phyloP scores from a whole-genome alignment of 2,797 vertebrate species.

The Cygnus olor region DNA sequence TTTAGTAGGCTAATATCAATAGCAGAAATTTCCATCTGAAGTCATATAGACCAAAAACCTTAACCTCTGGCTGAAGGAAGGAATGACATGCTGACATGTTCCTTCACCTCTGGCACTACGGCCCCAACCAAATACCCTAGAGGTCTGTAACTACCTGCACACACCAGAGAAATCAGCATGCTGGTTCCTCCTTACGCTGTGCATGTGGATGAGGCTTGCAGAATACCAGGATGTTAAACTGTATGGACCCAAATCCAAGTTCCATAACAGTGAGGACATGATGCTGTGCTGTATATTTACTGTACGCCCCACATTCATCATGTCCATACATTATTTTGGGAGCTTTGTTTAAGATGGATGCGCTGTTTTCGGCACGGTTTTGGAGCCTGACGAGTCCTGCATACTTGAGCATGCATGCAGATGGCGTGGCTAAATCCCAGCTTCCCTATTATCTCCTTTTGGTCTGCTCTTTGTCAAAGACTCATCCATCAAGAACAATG shows the following conservation, averaged over 20 bases:
- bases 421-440: not conserved
- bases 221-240: not conserved
- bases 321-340: not conserved
- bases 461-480: not conserved
- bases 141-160: not conserved
- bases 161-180: too few relatives aligned
- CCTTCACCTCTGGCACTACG: not conserved
- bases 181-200: too few relatives aligned
- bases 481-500: not conserved
- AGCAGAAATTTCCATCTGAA: not conserved
- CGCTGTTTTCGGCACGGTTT: not conserved
- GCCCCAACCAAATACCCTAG: not conserved
- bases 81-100: not conserved
- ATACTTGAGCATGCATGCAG: not conserved
- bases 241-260: not conserved
- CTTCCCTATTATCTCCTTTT: not conserved
- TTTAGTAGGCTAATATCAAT: not conserved
- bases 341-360: not conserved
- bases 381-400: not conserved
- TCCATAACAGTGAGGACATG: not conserved
- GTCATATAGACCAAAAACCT: not conserved
- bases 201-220: not conserved
- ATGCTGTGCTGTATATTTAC: rapidly evolving
- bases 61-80: not conserved
- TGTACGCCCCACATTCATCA: not conserved